A percentile compares a stretch with the other conserved stretches of the same genome.
Evolutionary conservation across 2,113 vertebrate genomes (phyloP).

Genomic region (Colinus virginianus): DNA sequence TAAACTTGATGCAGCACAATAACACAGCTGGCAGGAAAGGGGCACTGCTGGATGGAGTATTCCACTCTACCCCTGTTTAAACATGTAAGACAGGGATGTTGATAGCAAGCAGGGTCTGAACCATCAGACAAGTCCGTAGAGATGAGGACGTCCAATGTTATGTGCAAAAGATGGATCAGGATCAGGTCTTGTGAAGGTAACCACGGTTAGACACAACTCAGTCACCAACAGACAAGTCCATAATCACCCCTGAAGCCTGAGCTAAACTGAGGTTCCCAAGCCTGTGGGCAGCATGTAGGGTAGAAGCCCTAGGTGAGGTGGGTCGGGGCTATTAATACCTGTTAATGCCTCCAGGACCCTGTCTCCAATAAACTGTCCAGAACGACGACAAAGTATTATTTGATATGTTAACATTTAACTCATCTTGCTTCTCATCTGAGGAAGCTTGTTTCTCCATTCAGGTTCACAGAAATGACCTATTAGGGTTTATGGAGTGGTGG

Average conservation of each 20-base stretch:
- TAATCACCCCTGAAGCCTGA: not conserved
- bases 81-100: not conserved
- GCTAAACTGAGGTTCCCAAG: not conserved
- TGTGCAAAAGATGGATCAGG: not conserved
- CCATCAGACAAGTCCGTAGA: not conserved
- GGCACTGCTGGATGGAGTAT: not conserved
- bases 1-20: not conserved
- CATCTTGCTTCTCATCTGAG: not conserved
- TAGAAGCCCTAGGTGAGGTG: not conserved
- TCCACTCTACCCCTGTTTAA: not conserved
- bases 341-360: not conserved
- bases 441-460: not conserved
- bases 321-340: no score
- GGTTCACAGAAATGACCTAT: not conserved
- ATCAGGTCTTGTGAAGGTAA: not conserved
- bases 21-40: not conserved
- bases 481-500: not conserved
- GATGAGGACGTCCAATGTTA: not conserved
- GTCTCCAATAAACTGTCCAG: not conserved
- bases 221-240: not conserved
- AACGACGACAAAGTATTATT: not conserved
- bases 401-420: not conserved
- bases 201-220: not conserved
- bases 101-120: not conserved
- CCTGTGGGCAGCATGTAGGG: fast-evolving